Base-by-base conservation (phyloP, 1,140 invertebrate species). In the Bombus waltoni region DNA sequence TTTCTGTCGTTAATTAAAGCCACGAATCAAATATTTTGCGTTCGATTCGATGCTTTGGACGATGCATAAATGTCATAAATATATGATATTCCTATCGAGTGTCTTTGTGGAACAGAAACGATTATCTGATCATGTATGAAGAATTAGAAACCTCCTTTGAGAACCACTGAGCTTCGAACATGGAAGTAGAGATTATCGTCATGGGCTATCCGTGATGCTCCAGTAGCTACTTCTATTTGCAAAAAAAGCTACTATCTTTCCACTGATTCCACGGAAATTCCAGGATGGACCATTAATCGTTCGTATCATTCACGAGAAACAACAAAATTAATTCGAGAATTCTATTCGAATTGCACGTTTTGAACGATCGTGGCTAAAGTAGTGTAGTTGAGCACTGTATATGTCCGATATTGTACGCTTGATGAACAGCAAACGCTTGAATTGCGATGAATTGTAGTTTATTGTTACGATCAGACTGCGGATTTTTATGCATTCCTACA, bases 401-500 rank as follows among this genome's bases (percentile, higher is more conserved):
- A 68, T 83, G 74, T 59, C 42, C 65, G 47, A 66, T 22, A n/a
- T 66, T 77, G 73, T 83, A 77, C 38, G n/a, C 62, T 57, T 42
- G 82, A 68, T n/a, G 62, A 66, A 77, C 28, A 13, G 38, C 35
- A 53, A 75, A 11, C 5, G 59, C 38, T 83, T 75, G 38, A 70
- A 70, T 77, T 32, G 25, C 53, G 47, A 71, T 65, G n/a, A 81
- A 32, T 81, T 72, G 38, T 81, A 78, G 65, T 59, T 70, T 70
- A 78, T 72, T 28, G 73, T 83, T 77, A 77, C 71, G 47, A 53
- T 53, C 22, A 53, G 47, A 53, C 47, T 53, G 47, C 47, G 47
- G 18, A 53, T 53, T 53, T 53, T 53, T 53, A 53, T 53, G 47
- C 47, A 53, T 53, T 53, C 18, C 47, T 53, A 53, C 47, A 53